These are phyloP conservation scores for Drosophila flavopinicola DNA, from an alignment of 2,888 invertebrate species.

Conservation along the genomic window DNA sequence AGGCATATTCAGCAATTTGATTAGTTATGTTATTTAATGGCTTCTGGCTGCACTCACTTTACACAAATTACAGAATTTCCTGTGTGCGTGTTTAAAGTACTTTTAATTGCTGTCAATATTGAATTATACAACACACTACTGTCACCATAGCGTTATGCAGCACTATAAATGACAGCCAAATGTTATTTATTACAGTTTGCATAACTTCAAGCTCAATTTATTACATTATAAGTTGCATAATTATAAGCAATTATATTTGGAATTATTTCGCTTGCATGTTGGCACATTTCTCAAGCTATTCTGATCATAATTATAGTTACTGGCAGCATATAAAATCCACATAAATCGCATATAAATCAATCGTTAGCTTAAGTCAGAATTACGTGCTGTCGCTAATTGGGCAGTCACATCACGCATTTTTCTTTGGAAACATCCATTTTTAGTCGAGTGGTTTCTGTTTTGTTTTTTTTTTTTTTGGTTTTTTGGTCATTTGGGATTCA, in stretches of 20 bases:
- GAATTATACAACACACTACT: not conserved
- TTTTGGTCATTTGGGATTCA: not conserved
- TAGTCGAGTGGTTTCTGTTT: not conserved
- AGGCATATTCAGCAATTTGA: not conserved
- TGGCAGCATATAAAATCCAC: conserved; percentile 15
- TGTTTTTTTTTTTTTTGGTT: not conserved
- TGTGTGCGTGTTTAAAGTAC: not conserved
- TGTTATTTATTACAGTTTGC: too few relatives aligned
- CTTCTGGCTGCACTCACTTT: not conserved
- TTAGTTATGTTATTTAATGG: not conserved
- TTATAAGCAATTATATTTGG: not conserved
- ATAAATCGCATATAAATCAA: conserved; percentile 21
- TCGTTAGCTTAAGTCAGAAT: not conserved
- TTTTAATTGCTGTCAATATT: not conserved
- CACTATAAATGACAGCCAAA: too few relatives aligned
- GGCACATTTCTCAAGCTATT: not conserved
- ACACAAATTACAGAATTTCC: not conserved
- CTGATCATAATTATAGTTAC: conserved; percentile 19
- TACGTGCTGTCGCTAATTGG: conserved; percentile 18
- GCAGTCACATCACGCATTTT: conserved; percentile 31
- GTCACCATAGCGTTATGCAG: too few relatives aligned
- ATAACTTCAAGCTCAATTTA: too few relatives aligned
- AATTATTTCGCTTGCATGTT: not conserved
- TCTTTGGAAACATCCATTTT: conserved; percentile 18
- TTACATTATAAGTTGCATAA: too few relatives aligned